phyloP scores from a whole-genome alignment of 1,140 invertebrate genomes.

The Myzus persicae region DNA sequence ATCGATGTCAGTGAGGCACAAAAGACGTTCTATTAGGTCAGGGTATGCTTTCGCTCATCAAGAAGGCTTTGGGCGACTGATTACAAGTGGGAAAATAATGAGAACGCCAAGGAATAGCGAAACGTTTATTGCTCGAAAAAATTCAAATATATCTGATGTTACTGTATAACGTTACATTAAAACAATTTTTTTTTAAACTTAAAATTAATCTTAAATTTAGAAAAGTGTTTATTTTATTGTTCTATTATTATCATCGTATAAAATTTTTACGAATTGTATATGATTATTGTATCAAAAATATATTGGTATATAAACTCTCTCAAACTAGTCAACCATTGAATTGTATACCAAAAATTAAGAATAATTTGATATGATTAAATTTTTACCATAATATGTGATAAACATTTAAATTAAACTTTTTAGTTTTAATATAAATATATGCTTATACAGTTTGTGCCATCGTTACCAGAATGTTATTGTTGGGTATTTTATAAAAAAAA shows the following conservation, averaged over 20 bases:
- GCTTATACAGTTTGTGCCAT: neutral
- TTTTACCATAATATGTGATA: conserved; percentile 10
- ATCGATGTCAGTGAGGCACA: conserved; percentile 80
- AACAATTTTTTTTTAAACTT: neutral
- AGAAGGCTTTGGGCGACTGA: conserved; percentile 90
- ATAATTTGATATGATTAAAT: neutral
- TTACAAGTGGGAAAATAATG: conserved; percentile 93
- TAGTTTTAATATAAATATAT: neutral
- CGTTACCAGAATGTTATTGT: neutral
- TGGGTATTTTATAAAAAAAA: neutral
- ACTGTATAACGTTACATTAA: conserved; percentile 28
- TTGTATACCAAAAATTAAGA: neutral
- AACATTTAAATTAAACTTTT: neutral
- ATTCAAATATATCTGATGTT: conserved; percentile 21
- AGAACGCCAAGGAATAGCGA: conserved; percentile 50
- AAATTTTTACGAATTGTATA: neutral
- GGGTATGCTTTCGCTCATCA: conserved; percentile 98
- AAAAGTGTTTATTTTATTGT: neutral
- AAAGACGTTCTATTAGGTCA: conserved; percentile 88
- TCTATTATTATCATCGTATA: neutral
- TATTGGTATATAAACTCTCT: neutral
- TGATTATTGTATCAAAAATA: neutral
- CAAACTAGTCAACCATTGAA: neutral
- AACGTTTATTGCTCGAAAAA: conserved; percentile 1
- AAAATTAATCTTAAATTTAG: neutral